Conservation (phyloP, 2,888 invertebrate species). For the Siphonodentalium dalli region DNA sequence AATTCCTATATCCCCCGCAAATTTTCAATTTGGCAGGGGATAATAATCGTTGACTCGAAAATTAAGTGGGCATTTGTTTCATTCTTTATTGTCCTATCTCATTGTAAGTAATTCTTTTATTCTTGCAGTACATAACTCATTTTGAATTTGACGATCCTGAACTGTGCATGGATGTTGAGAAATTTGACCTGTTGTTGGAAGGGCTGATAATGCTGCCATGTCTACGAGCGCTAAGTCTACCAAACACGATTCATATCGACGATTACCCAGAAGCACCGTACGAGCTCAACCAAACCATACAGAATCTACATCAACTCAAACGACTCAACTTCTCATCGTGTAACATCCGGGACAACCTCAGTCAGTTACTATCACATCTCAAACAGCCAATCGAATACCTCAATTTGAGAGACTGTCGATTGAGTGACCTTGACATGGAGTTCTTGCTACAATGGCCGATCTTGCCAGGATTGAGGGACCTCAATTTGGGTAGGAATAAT, state of each 20-base stretch:
- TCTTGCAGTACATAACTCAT: constrained; percentile 47
- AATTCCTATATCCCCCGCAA: too few species aligned
- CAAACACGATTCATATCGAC: constrained; percentile 44
- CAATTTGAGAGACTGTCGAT: constrained; percentile 50
- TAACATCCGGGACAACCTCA: constrained; percentile 39
- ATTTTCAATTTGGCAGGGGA: too few species aligned
- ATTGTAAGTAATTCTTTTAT: constrained; percentile 15
- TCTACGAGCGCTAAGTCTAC: constrained; percentile 46
- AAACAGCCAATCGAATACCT: constrained; percentile 36
- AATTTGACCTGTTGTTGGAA: constrained; percentile 36
- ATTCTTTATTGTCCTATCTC: constrained; percentile 27
- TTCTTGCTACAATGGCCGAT: constrained; percentile 43
- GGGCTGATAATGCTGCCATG: constrained; percentile 37
- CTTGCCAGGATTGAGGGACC: constrained; percentile 35
- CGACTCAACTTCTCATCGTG: constrained; percentile 49
- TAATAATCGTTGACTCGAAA: too few species aligned
- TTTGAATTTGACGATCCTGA: constrained; percentile 47
- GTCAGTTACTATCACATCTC: constrained; percentile 31
- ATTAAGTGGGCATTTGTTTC: too few species aligned
- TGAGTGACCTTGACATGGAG: constrained; percentile 38
- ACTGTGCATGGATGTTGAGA: constrained; percentile 33
- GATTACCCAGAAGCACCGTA: constrained; percentile 26
- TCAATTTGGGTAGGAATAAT: constrained; percentile 54
- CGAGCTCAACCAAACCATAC: constrained; percentile 33
- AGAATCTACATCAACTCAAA: constrained; percentile 29